Percentiles rank a stretch among this genome's conserved stretches.
phyloP scores from a whole-genome alignment of 1,140 invertebrate species.

The Platyscapa corneri region DNA sequence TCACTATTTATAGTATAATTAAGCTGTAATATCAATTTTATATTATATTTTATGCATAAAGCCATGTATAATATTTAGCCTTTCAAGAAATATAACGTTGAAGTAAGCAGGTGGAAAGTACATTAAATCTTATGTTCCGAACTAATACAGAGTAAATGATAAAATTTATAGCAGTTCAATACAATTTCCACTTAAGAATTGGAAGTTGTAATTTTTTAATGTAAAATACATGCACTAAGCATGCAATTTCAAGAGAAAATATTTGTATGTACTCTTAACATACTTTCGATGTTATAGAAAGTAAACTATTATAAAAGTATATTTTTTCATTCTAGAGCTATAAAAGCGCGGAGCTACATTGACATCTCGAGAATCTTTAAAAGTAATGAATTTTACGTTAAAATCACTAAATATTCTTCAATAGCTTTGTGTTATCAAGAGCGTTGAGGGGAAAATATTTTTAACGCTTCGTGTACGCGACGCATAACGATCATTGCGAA shows the following conservation, averaged over 20 bases:
- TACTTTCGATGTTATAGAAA: not conserved
- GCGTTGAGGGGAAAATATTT: constrained; percentile 28
- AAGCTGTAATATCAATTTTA: too few species aligned
- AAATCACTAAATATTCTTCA: constrained; percentile 3
- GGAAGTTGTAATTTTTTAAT: not conserved
- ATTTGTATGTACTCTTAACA: not conserved
- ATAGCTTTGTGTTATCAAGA: not conserved
- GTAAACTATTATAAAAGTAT: not conserved
- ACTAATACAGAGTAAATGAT: not conserved
- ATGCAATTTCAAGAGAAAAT: not conserved
- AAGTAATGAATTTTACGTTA: constrained; percentile 34
- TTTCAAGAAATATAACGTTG: not conserved
- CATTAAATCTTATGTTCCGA: not conserved
- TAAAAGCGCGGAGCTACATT: not conserved
- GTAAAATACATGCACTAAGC: not conserved
- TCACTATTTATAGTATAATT: too few species aligned
- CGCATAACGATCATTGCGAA: constrained; percentile 10
- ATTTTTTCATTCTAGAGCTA: not conserved
- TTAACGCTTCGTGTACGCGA: not conserved
- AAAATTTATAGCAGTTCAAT: not conserved
- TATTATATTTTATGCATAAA: too few species aligned
- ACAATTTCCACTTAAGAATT: not conserved
- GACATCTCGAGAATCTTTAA: not conserved
- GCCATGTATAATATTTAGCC: not conserved
- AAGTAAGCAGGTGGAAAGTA: not conserved